Percentiles rank a stretch among this genome's conserved stretches.
Conservation (phyloP, 2,113 vertebrate species). For the Nymphicus hollandicus region DNA sequence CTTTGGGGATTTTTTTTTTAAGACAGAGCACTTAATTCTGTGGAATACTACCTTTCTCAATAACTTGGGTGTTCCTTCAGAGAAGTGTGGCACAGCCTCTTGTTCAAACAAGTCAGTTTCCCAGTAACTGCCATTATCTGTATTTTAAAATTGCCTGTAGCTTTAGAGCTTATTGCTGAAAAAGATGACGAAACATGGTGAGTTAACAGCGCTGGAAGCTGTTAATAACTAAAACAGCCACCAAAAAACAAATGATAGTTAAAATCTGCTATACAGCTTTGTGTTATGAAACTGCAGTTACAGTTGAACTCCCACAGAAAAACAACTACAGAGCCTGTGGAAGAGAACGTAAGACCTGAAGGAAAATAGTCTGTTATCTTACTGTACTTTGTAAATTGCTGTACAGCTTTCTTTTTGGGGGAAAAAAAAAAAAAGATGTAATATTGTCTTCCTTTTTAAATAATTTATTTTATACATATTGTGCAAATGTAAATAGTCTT, state of each 20-base stretch:
- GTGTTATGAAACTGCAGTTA: conserved; percentile 35
- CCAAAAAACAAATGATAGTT: conserved; percentile 38
- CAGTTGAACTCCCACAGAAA: conserved; percentile 67
- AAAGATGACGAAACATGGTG: conserved; percentile 36
- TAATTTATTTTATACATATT: conserved; percentile 99
- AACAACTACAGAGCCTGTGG: conserved; percentile 50
- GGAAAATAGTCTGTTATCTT: conserved; percentile 69
- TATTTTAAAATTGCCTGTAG: conserved; percentile 36
- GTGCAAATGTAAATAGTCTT: conserved; percentile 98
- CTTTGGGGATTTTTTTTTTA: neutral
- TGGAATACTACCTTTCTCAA: conserved; percentile 48
- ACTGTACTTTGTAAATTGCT: conserved; percentile 79
- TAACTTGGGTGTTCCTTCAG: conserved; percentile 44
- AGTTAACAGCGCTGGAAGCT: conserved; percentile 77
- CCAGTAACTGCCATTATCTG: conserved; percentile 51
- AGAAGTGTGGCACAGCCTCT: conserved; percentile 9
- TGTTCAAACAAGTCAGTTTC: conserved; percentile 22
- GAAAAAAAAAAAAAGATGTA: conserved; percentile 77
- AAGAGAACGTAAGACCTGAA: conserved; percentile 65
- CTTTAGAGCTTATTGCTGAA: conserved; percentile 39
- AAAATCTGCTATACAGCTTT: conserved; percentile 40
- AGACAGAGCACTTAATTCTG: conserved; percentile 49
- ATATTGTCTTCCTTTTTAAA: conserved; percentile 93
- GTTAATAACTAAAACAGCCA: conserved; percentile 70
- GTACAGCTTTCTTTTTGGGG: conserved; percentile 84